These are phyloP conservation scores for Antennarius maculatus DNA, from an alignment of 2,797 vertebrate species.

Conservation along the genomic window DNA sequence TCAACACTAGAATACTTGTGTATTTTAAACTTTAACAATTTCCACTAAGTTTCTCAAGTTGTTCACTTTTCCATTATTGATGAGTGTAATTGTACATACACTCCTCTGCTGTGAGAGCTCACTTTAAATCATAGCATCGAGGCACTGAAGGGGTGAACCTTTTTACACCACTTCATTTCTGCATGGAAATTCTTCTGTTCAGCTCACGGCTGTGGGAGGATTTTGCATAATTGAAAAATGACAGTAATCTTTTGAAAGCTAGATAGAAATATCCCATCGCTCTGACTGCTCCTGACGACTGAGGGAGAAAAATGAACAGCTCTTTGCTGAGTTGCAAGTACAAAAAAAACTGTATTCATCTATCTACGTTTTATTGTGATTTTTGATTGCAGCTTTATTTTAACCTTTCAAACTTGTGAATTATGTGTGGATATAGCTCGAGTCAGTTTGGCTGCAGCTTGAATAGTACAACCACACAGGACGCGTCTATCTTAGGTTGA, in stretches of 20 bases:
- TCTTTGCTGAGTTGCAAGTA: constrained; percentile 13
- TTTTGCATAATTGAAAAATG: constrained; percentile 68
- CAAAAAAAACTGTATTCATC: constrained; percentile 29
- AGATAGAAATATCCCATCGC: constrained; percentile 34
- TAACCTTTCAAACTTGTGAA: constrained; percentile 4
- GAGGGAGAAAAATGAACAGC: constrained; percentile 16
- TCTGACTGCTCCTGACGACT: constrained; percentile 46
- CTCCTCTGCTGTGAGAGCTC: constrained; percentile 18
- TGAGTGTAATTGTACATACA: constrained; percentile 1
- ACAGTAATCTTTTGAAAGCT: constrained; percentile 54
- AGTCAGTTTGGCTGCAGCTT: constrained; percentile 12
- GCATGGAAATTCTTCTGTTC: constrained; percentile 31
- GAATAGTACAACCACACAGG: constrained; percentile 3
- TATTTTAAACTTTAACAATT: too few species aligned
- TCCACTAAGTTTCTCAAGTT: constrained; percentile 10
- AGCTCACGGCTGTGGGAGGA: constrained; percentile 44
- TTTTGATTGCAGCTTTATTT: constrained; percentile 25
- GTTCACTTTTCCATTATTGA: constrained; percentile 46
- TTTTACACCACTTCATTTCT: constrained; percentile 47
- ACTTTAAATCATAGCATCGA: constrained; percentile 31
- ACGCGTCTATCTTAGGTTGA: constrained; percentile 7
- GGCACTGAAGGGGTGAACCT: constrained; percentile 32
- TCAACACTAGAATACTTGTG: background rate
- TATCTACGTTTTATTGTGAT: constrained; percentile 18
- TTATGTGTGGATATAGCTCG: background rate